phyloP scores from a whole-genome alignment of 1,140 invertebrate species.

The Probaryconus sp. region DNA sequence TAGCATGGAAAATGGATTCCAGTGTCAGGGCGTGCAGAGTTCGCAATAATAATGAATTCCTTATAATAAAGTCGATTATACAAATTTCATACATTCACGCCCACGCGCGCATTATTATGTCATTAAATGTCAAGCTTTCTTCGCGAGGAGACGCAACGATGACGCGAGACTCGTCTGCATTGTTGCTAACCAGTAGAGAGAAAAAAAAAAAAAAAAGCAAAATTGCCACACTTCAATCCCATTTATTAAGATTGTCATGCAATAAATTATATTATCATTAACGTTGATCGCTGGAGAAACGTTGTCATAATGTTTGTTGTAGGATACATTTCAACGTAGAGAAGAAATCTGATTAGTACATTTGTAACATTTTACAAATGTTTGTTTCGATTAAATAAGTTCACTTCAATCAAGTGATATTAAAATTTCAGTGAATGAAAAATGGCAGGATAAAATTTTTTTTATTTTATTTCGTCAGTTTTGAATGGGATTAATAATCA shows the following conservation, averaged over 20 bases:
- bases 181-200: constrained; percentile 22
- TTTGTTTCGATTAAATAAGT: too few species aligned
- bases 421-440: too few species aligned
- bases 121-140: constrained; percentile 52
- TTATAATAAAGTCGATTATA: constrained; percentile 44
- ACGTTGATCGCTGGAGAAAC: background rate
- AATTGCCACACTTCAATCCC: background rate
- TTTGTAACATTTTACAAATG: too few species aligned
- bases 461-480: too few species aligned
- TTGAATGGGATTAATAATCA: too few species aligned
- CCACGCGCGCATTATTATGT: constrained; percentile 55
- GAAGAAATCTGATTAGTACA: too few species aligned
- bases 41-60: constrained; percentile 28
- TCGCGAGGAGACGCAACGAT: constrained; percentile 27
- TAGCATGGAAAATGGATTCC: constrained; percentile 35
- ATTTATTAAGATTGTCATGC: constrained; percentile 10
- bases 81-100: constrained; percentile 57
- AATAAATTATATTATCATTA: constrained; percentile 2
- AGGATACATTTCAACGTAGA: too few species aligned
- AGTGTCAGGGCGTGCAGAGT: constrained; percentile 11
- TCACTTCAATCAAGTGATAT: too few species aligned
- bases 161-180: constrained; percentile 15
- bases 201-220: constrained; percentile 23
- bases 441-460: too few species aligned
- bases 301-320: too few species aligned